Conservation (phyloP, 2,113 vertebrate genomes). For the Bungarus multicinctus region DNA sequence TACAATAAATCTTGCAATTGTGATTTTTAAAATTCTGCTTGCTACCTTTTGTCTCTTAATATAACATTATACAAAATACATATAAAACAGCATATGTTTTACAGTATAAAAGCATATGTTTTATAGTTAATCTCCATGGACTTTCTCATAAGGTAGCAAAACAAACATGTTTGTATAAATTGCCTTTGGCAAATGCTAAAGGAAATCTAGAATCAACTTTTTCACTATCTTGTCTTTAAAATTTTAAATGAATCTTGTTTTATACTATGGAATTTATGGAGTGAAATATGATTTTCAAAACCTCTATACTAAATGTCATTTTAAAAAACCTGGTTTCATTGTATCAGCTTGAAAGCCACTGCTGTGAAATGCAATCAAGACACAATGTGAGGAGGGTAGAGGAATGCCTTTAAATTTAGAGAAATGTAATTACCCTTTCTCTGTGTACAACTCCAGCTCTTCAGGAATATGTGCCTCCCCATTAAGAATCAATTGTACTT, state of each 20-base stretch:
- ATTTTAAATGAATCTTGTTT: background rate
- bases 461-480: background rate
- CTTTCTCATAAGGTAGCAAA: background rate
- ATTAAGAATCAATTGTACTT: background rate
- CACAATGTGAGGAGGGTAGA: background rate
- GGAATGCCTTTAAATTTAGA: background rate
- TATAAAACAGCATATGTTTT: background rate
- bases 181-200: slow-evolving; percentile 2
- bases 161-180: background rate
- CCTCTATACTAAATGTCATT: background rate
- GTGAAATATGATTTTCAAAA: slow-evolving; percentile 1
- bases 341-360: background rate
- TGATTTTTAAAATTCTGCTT: background rate
- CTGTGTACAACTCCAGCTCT: background rate
- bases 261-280: background rate
- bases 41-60: background rate
- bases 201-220: background rate
- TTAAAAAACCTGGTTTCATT: background rate
- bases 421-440: background rate
- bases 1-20: background rate
- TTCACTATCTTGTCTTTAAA: background rate
- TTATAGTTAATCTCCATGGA: background rate
- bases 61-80: background rate
- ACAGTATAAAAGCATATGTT: background rate
- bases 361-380: background rate